Evolutionary conservation across 2,113 vertebrate genomes (phyloP).

Genomic region (Pelvicachromis taeniatus): DNA sequence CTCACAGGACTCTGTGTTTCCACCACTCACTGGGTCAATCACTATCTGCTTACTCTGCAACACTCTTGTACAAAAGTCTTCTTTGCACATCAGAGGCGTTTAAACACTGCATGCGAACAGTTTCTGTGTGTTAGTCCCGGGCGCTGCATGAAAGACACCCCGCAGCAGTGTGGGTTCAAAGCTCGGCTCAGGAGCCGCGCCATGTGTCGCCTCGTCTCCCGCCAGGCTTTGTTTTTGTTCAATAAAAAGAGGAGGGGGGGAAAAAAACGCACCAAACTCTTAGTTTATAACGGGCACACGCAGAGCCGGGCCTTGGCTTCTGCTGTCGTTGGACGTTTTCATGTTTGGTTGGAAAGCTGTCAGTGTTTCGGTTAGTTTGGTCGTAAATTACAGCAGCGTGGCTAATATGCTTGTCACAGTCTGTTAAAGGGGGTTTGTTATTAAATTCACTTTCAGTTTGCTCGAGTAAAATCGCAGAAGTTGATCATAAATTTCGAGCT

Average conservation of each 20-base stretch:
- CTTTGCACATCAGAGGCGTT: not conserved
- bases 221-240: not conserved
- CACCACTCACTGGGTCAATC: not conserved
- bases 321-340: not conserved
- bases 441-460: not conserved
- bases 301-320: not conserved
- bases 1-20: constrained; percentile 20
- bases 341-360: not conserved
- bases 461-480: not conserved
- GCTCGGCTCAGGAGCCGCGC: not conserved
- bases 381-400: not conserved
- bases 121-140: not conserved
- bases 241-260: not conserved
- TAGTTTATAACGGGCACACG: not conserved
- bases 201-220: not conserved
- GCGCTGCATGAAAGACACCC: not conserved
- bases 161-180: not conserved
- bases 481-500: not conserved
- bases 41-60: not conserved
- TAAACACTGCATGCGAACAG: not conserved
- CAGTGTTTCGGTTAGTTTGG: constrained; percentile 1
- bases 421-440: not conserved
- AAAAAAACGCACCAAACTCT: not conserved
- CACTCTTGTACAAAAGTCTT: not conserved
- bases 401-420: not conserved